Conservation (phyloP, 2,888 invertebrate genomes). For the Rotaria macrura region DNA sequence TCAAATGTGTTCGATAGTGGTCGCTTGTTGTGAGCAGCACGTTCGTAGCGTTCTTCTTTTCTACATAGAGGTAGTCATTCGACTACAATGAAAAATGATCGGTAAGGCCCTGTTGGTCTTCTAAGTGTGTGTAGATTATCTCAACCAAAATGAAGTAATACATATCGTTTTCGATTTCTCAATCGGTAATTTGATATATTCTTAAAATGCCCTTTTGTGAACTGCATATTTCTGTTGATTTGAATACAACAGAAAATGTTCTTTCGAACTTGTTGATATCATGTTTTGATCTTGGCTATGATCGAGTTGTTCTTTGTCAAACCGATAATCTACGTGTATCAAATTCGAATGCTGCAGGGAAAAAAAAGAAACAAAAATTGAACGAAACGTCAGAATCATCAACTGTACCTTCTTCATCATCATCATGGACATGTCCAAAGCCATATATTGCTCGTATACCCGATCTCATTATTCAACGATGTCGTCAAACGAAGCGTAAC, state of each 20-base stretch:
- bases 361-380: slow-evolving; percentile 8
- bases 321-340: not conserved
- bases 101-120: too few species aligned
- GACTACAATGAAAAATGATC: too few species aligned
- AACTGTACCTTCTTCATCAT: too few species aligned
- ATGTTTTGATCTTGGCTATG: slow-evolving; percentile 13
- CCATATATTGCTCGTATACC: not conserved
- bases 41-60: too few species aligned
- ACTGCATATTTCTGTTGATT: not conserved
- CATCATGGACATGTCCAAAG: not conserved
- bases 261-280: not conserved
- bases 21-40: too few species aligned
- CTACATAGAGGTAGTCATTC: too few species aligned
- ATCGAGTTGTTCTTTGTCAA: slow-evolving; percentile 13
- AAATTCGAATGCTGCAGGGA: not conserved
- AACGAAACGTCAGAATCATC: not conserved
- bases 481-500: not conserved
- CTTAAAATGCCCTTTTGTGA: not conserved
- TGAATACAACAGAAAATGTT: not conserved
- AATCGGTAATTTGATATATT: too few species aligned
- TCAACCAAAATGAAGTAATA: too few species aligned
- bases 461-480: slow-evolving; percentile 1
- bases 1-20: too few species aligned
- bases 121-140: too few species aligned
- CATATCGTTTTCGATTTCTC: too few species aligned